Evolutionary conservation across 1,140 invertebrate species (phyloP), one percentile per base, ranked within the genome.

Genomic region (Patella vulgata): DNA sequence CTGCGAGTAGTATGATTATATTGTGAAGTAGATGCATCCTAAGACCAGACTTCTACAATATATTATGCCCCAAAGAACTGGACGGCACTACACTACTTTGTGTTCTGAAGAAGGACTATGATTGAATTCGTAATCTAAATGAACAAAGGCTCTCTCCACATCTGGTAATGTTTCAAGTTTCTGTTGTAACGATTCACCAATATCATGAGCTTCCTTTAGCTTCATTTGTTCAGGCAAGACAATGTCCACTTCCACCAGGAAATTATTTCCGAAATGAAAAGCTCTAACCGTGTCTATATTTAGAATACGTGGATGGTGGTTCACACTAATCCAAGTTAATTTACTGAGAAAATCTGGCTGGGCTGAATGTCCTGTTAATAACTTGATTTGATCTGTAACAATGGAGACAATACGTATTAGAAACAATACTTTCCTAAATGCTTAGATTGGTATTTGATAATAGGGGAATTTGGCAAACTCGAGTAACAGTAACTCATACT

Each of bases 131-230:
- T 86, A 87, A 71, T 87, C 86, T 14, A 85, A 64, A 66, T 87
- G 86, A 1, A 87, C 86, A 71, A 87, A 87, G 0, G 85, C 85
- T 55, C 86, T 63, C 63, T 87, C 86, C n/a, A 87, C 86, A 40
- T 84, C 78, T 1, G 77, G 72, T 33, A 87, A 66, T 23, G 73
- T 66, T 67, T 87, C 86, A 44, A 87, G 66, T 65, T 85, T 85
- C 53, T 80, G 79, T 66, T 87, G 85, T 25, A 86, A 73, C 6
- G 77, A 58, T 70, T 87, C 85, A 1, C 80, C 80, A 36, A 87
- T 86, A 61, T 87, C 81, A 52, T 87, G 85, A 0, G 86, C 78
- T 44, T 84, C 78, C 46, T 78, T 78, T 40, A 87, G 51, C 5
- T 66, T 67, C 83, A 87, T 85, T 19, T 81, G 68, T 55, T 84